Evolutionary conservation across 2,113 vertebrate species (phyloP).

Genomic region (Isurus oxyrinchus): DNA sequence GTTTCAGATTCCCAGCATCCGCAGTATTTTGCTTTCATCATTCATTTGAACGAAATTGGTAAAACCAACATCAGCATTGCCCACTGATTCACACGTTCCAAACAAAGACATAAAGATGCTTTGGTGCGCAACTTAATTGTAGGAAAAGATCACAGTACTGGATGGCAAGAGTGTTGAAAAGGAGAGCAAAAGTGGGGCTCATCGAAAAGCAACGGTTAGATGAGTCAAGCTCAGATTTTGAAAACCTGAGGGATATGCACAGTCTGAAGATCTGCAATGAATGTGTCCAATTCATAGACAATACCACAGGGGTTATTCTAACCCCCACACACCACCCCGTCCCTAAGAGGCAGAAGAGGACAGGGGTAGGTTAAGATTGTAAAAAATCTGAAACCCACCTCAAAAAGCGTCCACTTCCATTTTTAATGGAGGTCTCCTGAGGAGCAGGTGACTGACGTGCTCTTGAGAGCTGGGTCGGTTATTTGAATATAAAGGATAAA

Average conservation of each 20-base stretch:
- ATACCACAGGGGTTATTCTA: not conserved
- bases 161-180: not conserved
- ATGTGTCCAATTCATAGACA: not conserved
- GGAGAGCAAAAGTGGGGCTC: not conserved
- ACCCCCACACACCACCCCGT: not conserved
- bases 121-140: too few relatives aligned
- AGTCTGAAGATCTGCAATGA: not conserved
- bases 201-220: not conserved
- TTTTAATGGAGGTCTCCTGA: not conserved
- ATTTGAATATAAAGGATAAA: not conserved
- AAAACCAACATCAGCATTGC: not conserved
- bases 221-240: not conserved
- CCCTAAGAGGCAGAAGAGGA: not conserved
- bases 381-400: not conserved
- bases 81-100: not conserved
- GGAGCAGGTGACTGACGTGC: not conserved
- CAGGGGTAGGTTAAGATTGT: not conserved
- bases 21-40: too few relatives aligned
- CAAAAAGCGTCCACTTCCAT: too few relatives aligned
- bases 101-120: too few relatives aligned
- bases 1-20: too few relatives aligned
- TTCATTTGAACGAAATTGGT: too few relatives aligned
- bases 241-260: not conserved
- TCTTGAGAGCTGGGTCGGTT: not conserved
- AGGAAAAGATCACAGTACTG: too few relatives aligned